Evolutionary conservation across 2,113 vertebrate species (phyloP), one percentile per base, ranked within the genome.

Genomic region (Turnix velox): DNA sequence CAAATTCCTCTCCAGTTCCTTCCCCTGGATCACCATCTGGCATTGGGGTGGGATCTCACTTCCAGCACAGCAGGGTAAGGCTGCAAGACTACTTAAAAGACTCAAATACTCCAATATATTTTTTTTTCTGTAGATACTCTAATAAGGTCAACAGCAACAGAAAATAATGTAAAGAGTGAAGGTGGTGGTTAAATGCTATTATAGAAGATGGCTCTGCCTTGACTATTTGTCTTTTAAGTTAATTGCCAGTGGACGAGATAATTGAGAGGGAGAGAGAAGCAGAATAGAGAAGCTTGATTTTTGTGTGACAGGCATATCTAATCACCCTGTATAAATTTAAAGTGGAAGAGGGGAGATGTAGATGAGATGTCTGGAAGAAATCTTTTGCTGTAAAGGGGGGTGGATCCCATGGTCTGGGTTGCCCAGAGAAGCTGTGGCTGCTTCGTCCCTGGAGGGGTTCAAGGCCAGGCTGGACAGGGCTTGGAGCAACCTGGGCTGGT

Each of bases 11-110:
- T 43, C 99, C 99, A 2, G 98, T 99, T 63, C 98, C 99, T 67
- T 99, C 99, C 40, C 99, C 99, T 42, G 98, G 99, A 73, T 99
- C 99, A 62, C 99, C 99, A 30, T 99, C 98, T 76, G 99, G 98
- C 81, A 98, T 99, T 85, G 99, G 98, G 39, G 98, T 98, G 69
- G 98, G 99, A 76, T 98, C 99, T 37, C 98, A 99, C 96, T 99
- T 98, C 96, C 99, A 99, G 93, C 98, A 99, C 84, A 98, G 98
- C 30, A 98, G 99, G 98, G 99, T 99, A 97, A 98, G 98, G 87
- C 73, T 78, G 42, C 10, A 39, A 46, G 30, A 42, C 49, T 31
- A 3, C 48, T 71, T 28, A 27, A 61, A 40, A 40, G 27, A 30
- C 30, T 14, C 55, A 51, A 46, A 74, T 51, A 27, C 30, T 81